phyloP scores from a whole-genome alignment of 2,113 vertebrate species.

The Turnix velox region DNA sequence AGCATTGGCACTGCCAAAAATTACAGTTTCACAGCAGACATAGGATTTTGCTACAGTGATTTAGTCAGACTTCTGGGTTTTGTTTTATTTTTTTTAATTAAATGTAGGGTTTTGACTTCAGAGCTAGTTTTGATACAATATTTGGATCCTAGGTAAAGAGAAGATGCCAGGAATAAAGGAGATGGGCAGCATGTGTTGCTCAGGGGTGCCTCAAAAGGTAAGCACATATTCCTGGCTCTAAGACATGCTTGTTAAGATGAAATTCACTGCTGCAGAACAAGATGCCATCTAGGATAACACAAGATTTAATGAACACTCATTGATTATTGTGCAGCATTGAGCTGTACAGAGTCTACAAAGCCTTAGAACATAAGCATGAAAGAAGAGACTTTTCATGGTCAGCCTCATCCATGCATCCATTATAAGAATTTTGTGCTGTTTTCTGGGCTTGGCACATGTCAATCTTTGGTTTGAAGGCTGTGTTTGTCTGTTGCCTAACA shows the following conservation, averaged over 20 bases:
- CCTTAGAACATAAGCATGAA: neutral
- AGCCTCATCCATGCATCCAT: neutral
- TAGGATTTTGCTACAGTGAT: neutral
- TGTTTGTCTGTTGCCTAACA: neutral
- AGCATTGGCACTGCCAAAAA: neutral
- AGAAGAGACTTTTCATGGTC: neutral
- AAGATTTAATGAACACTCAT: neutral
- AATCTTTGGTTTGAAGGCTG: neutral
- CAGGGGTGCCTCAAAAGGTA: conserved; percentile 18
- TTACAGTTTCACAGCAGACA: neutral
- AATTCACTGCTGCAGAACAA: neutral
- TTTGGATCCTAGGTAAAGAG: conserved; percentile 22
- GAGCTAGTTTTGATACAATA: neutral
- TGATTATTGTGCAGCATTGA: neutral
- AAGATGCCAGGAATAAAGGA: neutral
- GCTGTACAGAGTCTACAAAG: neutral
- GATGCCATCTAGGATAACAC: neutral
- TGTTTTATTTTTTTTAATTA: neutral
- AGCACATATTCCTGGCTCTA: neutral
- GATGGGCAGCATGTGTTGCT: neutral
- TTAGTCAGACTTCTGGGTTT: neutral
- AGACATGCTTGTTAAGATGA: neutral
- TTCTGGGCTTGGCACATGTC: neutral
- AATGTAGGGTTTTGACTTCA: neutral
- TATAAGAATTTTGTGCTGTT: neutral